These are phyloP conservation scores for Drosophila paucipuncta DNA, from an alignment of 2,888 invertebrate species.

Conservation along the genomic window DNA sequence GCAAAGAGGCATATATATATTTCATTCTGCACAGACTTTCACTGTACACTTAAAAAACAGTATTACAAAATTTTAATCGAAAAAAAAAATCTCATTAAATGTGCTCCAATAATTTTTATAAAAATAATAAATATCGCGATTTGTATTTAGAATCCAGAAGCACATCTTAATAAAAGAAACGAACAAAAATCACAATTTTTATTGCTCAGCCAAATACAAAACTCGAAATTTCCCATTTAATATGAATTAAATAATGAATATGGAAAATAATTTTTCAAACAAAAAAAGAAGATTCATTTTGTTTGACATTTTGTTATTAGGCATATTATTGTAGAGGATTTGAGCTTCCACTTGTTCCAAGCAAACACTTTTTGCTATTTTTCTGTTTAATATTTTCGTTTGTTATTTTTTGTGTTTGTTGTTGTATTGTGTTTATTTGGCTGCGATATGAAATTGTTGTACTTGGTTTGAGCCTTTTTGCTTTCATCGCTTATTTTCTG, in stretches of 20 bases:
- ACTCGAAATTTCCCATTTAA: not conserved
- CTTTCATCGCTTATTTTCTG: constrained; percentile 66
- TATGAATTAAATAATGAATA: not conserved
- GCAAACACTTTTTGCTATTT: not conserved
- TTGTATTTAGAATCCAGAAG: not conserved
- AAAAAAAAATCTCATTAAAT: not conserved
- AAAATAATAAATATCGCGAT: not conserved
- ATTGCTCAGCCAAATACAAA: not conserved
- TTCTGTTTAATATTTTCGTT: constrained; percentile 22
- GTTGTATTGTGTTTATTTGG: constrained; percentile 56
- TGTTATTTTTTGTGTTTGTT: constrained; percentile 15
- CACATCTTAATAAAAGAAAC: not conserved
- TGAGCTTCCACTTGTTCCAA: not conserved
- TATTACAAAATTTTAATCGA: not conserved
- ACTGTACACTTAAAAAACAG: not conserved
- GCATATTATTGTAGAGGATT: constrained; percentile 27
- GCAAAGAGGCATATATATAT: not conserved
- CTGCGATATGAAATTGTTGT: constrained; percentile 65
- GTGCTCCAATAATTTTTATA: not conserved
- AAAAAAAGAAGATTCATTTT: not conserved
- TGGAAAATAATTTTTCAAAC: not conserved
- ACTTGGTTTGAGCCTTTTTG: constrained; percentile 53
- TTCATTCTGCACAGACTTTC: not conserved
- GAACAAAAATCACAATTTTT: not conserved
- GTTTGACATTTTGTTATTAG: not conserved